phyloP scores from a whole-genome alignment of 1,140 invertebrate genomes.

The Tenebrio molitor region DNA sequence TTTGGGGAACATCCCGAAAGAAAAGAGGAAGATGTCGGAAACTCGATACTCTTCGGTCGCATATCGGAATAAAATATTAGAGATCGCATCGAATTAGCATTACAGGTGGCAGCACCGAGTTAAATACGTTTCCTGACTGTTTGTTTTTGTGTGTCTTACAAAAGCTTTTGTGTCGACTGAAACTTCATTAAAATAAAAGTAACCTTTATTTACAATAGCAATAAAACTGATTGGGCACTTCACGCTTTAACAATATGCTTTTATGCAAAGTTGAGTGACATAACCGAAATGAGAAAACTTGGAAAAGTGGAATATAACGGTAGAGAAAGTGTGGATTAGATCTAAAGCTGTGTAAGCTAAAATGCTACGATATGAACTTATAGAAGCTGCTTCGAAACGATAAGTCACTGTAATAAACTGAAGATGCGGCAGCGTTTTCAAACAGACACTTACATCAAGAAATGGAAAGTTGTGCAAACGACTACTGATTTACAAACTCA shows the following conservation, averaged over 20 bases:
- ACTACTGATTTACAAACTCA: slow-evolving; percentile 24
- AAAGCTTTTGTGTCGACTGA: slow-evolving; percentile 33
- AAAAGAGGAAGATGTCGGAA: too few relatives aligned
- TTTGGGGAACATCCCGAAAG: not conserved
- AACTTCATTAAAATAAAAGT: slow-evolving; percentile 37
- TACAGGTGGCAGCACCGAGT: not conserved
- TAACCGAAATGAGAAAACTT: slow-evolving; percentile 57
- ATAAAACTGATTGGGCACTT: slow-evolving; percentile 37
- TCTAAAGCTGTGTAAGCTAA: slow-evolving; percentile 55
- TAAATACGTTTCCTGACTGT: slow-evolving; percentile 9
- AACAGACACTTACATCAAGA: slow-evolving; percentile 39
- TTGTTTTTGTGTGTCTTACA: slow-evolving; percentile 3
- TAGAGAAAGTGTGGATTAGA: slow-evolving; percentile 55
- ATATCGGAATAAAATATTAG: not conserved
- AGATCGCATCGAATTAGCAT: not conserved
- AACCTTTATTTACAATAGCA: slow-evolving; percentile 38
- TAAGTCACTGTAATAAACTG: slow-evolving; percentile 52
- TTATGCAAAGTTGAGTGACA: slow-evolving; percentile 53
- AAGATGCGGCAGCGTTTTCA: slow-evolving; percentile 39
- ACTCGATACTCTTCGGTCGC: too few relatives aligned
- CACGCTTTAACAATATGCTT: slow-evolving; percentile 48
- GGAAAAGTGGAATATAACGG: slow-evolving; percentile 55
- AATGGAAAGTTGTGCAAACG: slow-evolving; percentile 20
- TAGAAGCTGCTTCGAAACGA: slow-evolving; percentile 51
- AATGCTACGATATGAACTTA: slow-evolving; percentile 53